Evolutionary conservation across 2,113 vertebrate species (phyloP).

Genomic region (Hyperopisus bebe): DNA sequence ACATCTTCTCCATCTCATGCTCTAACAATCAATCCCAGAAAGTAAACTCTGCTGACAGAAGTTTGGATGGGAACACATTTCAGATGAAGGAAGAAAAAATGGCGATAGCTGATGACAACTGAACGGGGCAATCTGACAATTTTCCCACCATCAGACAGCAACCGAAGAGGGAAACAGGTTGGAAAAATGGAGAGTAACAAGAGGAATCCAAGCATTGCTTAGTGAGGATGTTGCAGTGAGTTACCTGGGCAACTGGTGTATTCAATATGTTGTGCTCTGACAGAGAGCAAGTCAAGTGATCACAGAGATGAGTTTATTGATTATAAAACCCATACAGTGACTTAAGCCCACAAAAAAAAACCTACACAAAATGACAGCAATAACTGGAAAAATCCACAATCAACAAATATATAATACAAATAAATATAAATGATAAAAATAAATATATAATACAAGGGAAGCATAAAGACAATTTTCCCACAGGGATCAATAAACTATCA

Average conservation of each 20-base stretch:
- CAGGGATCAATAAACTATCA: no score
- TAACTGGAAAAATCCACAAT: not conserved
- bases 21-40: not conserved
- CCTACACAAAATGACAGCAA: not conserved
- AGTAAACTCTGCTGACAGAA: not conserved
- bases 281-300: not conserved
- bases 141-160: not conserved
- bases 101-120: not conserved
- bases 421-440: no score
- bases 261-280: not conserved
- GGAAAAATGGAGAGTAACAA: not conserved
- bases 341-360: not conserved
- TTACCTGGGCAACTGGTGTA: not conserved
- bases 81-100: not conserved
- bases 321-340: not conserved
- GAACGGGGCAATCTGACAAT: not conserved
- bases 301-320: not conserved
- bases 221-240: not conserved
- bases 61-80: not conserved
- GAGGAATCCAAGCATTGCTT: not conserved
- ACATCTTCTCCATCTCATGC: not conserved
- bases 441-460: no score
- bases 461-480: no score
- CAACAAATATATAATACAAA: not conserved
- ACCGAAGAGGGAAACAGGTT: not conserved